Evolutionary conservation across 2,888 invertebrate genomes (phyloP).

Genomic region (Amphimallon solstitiale): DNA sequence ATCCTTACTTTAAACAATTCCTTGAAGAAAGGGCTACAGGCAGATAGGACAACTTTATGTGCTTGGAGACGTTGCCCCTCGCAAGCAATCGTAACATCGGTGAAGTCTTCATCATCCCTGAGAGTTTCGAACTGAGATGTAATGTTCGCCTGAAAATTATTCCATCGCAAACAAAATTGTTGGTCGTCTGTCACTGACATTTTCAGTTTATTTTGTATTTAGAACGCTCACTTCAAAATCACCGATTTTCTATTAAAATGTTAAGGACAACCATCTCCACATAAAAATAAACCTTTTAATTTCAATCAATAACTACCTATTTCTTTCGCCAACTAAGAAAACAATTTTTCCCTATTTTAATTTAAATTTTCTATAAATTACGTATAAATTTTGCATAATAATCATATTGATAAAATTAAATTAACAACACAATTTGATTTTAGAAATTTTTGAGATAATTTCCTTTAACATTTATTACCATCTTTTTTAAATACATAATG

Average conservation of each 20-base stretch:
- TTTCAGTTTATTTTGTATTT: constrained; percentile 23
- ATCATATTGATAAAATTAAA: background rate
- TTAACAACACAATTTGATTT: too few species aligned
- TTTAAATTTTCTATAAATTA: background rate
- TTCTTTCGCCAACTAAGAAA: constrained; percentile 63
- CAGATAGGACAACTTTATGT: constrained; percentile 86
- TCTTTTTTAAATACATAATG: too few species aligned
- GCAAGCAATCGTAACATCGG: constrained; percentile 88
- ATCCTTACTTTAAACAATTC: constrained; percentile 82
- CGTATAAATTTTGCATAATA: background rate
- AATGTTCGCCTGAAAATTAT: constrained; percentile 89
- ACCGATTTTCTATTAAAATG: constrained; percentile 35
- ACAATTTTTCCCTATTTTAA: constrained; percentile 58
- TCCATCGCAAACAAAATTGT: constrained; percentile 91
- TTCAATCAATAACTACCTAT: constrained; percentile 61
- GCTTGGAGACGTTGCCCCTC: constrained; percentile 85
- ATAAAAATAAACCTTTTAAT: constrained; percentile 61
- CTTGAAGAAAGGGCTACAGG: constrained; percentile 90
- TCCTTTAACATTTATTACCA: too few species aligned
- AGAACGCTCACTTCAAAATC: constrained; percentile 30
- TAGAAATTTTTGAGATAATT: too few species aligned
- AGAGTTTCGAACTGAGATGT: constrained; percentile 87
- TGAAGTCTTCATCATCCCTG: constrained; percentile 87
- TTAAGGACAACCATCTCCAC: constrained; percentile 50
- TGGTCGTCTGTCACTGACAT: constrained; percentile 72